Evolutionary conservation across 2,888 invertebrate species (phyloP).

Genomic region (Hymenopus coronatus): DNA sequence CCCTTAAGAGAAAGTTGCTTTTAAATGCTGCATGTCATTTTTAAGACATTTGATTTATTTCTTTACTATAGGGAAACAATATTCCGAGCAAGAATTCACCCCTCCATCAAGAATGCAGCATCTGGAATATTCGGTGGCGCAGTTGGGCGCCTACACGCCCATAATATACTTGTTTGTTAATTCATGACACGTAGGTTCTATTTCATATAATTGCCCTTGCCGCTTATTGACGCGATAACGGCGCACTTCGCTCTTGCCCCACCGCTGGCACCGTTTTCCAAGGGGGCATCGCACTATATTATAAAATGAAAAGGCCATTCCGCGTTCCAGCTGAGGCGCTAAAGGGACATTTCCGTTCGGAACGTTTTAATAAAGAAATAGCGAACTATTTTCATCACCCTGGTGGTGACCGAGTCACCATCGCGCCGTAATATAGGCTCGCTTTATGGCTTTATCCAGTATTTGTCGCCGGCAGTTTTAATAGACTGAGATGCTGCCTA

Average conservation of each 20-base stretch:
- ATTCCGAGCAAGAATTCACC: background rate
- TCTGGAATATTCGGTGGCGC: background rate
- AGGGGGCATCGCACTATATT: conserved; percentile 5
- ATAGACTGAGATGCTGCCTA: background rate
- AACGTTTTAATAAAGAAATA: conserved; percentile 20
- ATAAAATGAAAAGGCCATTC: conserved; percentile 19
- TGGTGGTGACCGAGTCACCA: background rate
- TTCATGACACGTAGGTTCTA: conserved; percentile 6
- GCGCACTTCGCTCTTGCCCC: background rate
- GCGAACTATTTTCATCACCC: conserved; percentile 15
- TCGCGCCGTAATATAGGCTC: conserved; percentile 10
- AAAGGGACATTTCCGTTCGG: conserved; percentile 5
- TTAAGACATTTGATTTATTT: background rate
- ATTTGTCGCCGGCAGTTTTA: conserved; percentile 5
- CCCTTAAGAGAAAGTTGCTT: too few species aligned
- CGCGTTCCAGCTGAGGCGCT: conserved; percentile 5
- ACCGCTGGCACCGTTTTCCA: background rate
- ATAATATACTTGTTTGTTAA: background rate
- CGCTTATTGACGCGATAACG: conserved; percentile 10
- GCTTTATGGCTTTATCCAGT: conserved; percentile 8
- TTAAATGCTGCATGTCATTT: background rate
- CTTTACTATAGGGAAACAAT: background rate
- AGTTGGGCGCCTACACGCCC: background rate
- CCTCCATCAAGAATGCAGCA: background rate
- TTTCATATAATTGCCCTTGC: conserved; percentile 16